A percentile compares a stretch with the other conserved stretches of the same genome.
phyloP scores from a whole-genome alignment of 2,113 vertebrate genomes.

The Brachypteracias leptosomus region DNA sequence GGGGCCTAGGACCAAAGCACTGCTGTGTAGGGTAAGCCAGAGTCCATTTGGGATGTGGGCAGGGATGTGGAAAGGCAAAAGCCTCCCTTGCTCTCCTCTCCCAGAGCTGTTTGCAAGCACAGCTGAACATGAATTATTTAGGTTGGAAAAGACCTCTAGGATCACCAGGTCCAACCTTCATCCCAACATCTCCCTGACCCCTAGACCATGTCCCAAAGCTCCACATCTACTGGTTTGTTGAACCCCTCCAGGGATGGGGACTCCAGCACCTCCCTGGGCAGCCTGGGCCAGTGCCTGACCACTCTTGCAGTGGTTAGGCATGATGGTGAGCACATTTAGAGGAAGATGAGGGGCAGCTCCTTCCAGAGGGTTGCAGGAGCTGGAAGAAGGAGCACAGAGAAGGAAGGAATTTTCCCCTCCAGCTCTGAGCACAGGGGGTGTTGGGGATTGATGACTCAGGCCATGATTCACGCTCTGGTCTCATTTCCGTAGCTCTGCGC shows the following conservation, averaged over 20 bases:
- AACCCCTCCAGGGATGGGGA: too few species aligned
- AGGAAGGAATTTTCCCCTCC: neutral
- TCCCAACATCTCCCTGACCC: too few species aligned
- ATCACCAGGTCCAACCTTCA: too few species aligned
- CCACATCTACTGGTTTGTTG: too few species aligned
- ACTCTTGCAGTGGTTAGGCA: too few species aligned
- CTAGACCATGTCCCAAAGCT: too few species aligned
- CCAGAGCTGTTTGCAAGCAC: neutral
- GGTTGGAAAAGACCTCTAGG: too few species aligned
- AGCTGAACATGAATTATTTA: too few species aligned
- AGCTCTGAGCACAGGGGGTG: neutral
- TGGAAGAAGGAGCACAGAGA: neutral
- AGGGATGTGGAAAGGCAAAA: neutral
- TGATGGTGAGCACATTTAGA: accelerated
- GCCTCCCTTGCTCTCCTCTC: neutral
- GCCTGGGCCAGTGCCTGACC: too few species aligned
- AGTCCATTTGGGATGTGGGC: neutral
- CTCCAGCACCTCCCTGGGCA: too few species aligned
- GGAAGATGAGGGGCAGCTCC: neutral
- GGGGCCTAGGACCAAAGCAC: neutral
- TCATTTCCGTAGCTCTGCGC: accelerated
- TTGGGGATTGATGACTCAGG: neutral
- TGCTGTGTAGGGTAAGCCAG: neutral
- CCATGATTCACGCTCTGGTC: constrained; percentile 8
- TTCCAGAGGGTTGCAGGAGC: neutral